Evolutionary conservation across 2,797 vertebrate genomes (phyloP).

Genomic region (Anniella stebbinsi): DNA sequence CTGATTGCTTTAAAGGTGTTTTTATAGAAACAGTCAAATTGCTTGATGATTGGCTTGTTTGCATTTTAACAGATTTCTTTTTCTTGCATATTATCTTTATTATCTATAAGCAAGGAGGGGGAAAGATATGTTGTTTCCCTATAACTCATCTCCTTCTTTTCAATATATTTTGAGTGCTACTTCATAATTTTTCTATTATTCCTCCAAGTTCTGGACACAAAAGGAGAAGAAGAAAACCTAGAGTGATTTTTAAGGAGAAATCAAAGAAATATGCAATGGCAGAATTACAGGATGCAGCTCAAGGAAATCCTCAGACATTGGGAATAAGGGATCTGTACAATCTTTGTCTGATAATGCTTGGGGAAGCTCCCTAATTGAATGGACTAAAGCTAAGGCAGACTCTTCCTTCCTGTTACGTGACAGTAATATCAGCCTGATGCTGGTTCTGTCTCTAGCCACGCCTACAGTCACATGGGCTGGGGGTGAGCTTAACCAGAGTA

Average conservation of each 20-base stretch:
- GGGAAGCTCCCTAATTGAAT: background rate
- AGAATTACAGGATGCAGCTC: background rate
- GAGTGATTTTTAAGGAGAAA: background rate
- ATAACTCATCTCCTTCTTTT: background rate
- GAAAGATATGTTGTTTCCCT: background rate
- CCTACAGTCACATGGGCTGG: background rate
- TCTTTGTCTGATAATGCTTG: background rate
- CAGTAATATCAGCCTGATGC: background rate
- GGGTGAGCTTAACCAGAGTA: background rate
- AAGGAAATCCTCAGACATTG: background rate
- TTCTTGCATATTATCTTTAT: background rate
- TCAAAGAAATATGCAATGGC: background rate
- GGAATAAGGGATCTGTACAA: background rate
- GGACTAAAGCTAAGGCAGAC: background rate
- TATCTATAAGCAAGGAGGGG: background rate
- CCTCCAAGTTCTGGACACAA: background rate
- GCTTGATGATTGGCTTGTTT: background rate
- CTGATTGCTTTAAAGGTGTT: background rate
- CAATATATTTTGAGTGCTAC: background rate
- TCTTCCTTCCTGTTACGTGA: too few relatives aligned
- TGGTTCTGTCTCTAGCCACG: background rate
- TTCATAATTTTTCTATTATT: background rate
- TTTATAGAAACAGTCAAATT: conserved; percentile 8
- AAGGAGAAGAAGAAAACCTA: too few relatives aligned
- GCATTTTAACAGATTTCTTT: background rate